Evolutionary conservation across 64 coral and sea anemone genomes (phyloP).

Genomic region (Montipora cactus): DNA sequence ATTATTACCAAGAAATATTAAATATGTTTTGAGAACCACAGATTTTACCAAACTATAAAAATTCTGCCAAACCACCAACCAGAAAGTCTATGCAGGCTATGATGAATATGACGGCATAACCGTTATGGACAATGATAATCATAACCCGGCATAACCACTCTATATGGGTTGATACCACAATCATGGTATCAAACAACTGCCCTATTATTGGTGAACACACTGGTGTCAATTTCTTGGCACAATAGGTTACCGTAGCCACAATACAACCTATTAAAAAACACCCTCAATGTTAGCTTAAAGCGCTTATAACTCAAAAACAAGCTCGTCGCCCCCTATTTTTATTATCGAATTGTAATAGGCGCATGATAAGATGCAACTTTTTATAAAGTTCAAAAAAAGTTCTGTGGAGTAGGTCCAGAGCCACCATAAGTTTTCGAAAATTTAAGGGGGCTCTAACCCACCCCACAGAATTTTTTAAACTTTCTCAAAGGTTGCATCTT

Average conservation of each 20-base stretch:
- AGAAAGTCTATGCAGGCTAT: no score
- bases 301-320: neutral
- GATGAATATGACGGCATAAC: no score
- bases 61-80: no score
- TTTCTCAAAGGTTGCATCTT: no score
- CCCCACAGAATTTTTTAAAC: no score
- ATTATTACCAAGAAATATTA: no score
- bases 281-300: neutral
- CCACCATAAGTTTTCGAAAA: neutral
- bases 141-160: neutral
- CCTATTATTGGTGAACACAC: neutral
- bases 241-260: neutral
- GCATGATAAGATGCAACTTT: neutral
- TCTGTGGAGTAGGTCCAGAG: neutral
- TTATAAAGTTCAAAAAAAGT: neutral
- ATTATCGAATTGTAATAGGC: neutral
- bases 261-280: neutral
- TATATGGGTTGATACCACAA: neutral
- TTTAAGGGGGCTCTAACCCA: neutral
- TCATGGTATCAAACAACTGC: neutral
- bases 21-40: no score
- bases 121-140: no score
- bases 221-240: neutral
- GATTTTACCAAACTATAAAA: no score
- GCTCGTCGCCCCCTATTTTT: neutral